A percentile compares a stretch with the other conserved stretches of the same genome.
Evolutionary conservation across 2,888 invertebrate genomes (phyloP).

Genomic region (Petrolisthes cinctipes): DNA sequence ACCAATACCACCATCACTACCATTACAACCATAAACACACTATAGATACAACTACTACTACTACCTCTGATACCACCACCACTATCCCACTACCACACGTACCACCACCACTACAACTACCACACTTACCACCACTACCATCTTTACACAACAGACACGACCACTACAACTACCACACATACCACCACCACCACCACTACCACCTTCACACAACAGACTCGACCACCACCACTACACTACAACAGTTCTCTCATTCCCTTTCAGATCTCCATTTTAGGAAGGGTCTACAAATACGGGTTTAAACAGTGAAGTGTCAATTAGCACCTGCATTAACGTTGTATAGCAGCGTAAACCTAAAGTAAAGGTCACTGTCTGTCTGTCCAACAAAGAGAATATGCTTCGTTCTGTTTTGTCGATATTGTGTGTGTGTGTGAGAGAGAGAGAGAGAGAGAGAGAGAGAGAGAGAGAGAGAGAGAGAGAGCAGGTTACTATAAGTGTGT

Average conservation of each 20-base stretch:
- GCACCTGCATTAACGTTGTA: too few relatives aligned
- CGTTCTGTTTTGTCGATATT: too few relatives aligned
- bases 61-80: not conserved
- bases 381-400: too few relatives aligned
- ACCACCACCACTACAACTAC: not conserved
- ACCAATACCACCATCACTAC: not conserved
- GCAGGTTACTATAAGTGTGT: not conserved
- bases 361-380: too few relatives aligned
- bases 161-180: not conserved
- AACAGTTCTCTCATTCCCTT: too few relatives aligned
- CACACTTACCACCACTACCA: not conserved
- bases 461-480: constrained; percentile 2
- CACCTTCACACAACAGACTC: not conserved
- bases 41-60: not conserved
- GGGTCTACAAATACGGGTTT: too few relatives aligned
- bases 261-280: too few relatives aligned
- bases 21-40: not conserved
- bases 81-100: not conserved
- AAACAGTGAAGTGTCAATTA: too few relatives aligned
- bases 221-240: too few relatives aligned
- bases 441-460: too few relatives aligned
- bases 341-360: too few relatives aligned
- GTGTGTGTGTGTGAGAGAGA: too few relatives aligned
- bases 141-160: not conserved
- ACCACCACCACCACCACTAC: not conserved